Evolutionary conservation across 1,140 invertebrate species (phyloP).

Genomic region (Hormaphis cornu): DNA sequence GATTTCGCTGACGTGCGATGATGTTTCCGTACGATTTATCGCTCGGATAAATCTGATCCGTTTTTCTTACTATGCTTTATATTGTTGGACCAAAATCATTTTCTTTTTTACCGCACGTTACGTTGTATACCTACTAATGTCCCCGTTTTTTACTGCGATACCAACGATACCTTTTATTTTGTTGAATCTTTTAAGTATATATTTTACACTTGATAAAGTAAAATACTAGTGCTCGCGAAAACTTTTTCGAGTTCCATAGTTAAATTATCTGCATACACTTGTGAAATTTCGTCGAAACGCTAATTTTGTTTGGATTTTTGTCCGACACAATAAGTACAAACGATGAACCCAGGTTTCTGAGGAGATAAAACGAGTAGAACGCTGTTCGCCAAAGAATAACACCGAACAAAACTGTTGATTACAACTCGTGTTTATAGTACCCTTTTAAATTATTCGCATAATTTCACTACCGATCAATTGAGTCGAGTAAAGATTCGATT

Average conservation of each 20-base stretch:
- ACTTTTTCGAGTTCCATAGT: conserved; percentile 26
- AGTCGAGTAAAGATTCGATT: no score
- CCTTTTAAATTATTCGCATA: neutral
- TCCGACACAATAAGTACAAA: neutral
- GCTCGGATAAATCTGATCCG: neutral
- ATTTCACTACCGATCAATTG: no score
- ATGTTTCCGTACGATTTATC: neutral
- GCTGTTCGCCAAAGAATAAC: neutral
- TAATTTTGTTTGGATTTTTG: neutral
- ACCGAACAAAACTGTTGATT: neutral
- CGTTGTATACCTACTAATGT: no score
- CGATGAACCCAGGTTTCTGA: neutral
- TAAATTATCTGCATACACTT: neutral
- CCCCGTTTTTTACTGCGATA: no score
- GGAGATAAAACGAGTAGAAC: neutral
- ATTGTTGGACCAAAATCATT: no score
- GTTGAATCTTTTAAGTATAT: no score
- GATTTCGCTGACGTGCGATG: conserved; percentile 7
- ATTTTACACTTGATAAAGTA: no score
- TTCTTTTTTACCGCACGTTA: no score
- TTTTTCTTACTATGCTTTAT: no score
- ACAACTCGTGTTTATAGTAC: neutral
- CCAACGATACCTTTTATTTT: no score
- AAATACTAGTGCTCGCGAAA: neutral
- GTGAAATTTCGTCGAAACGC: conserved; percentile 2